These are phyloP conservation scores for Deroptyus accipitrinus DNA, from an alignment of 2,113 vertebrate genomes.

Conservation along the genomic window DNA sequence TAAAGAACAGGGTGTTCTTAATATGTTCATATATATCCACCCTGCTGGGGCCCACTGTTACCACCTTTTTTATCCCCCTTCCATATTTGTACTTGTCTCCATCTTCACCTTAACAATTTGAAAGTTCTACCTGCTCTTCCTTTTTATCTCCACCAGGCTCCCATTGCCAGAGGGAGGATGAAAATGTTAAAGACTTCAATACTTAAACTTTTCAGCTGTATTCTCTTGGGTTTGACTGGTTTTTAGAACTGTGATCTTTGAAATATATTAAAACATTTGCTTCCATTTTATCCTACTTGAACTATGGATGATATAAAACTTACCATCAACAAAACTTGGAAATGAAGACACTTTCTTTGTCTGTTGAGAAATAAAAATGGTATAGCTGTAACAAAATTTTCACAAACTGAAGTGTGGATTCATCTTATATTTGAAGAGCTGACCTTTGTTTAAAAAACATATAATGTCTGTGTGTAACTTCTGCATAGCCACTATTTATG, in stretches of 20 bases:
- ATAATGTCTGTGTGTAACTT: neutral
- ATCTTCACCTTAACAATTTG: neutral
- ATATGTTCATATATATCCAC: neutral
- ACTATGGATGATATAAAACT: slow-evolving; percentile 54
- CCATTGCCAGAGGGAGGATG: neutral
- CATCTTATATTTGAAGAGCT: neutral
- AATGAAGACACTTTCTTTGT: slow-evolving; percentile 94
- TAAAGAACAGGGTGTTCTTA: neutral
- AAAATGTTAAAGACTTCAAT: neutral
- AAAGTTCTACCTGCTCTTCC: neutral
- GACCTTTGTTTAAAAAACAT: neutral
- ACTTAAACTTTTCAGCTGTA: neutral
- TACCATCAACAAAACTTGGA: slow-evolving; percentile 98
- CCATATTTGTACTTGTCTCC: neutral
- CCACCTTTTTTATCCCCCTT: neutral
- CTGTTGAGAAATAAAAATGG: slow-evolving; percentile 74
- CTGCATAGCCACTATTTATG: neutral
- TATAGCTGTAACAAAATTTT: slow-evolving; percentile 3
- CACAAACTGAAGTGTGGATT: neutral
- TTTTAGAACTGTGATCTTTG: neutral
- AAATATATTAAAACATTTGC: neutral
- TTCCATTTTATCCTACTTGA: neutral
- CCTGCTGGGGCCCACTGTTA: neutral
- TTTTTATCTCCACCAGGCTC: neutral
- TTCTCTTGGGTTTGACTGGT: neutral